phyloP scores from a whole-genome alignment of 2,797 vertebrate species.

The Perodicticus potto region DNA sequence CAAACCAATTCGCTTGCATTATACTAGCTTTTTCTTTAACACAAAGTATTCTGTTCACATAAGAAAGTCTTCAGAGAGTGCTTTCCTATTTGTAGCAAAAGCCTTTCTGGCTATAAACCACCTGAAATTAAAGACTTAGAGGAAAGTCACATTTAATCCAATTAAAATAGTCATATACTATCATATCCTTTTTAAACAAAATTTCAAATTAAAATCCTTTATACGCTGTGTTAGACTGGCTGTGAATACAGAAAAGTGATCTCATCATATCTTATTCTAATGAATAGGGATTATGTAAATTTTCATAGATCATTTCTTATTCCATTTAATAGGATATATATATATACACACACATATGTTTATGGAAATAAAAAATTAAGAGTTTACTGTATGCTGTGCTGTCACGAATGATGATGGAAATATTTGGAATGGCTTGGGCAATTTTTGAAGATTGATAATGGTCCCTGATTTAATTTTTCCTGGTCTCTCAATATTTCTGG shows the following conservation, averaged over 20 bases:
- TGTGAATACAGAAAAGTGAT: slow-evolving; percentile 25
- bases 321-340: neutral
- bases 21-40: slow-evolving; percentile 75
- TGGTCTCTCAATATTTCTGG: neutral
- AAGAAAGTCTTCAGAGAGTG: slow-evolving; percentile 62
- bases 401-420: neutral
- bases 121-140: slow-evolving; percentile 67
- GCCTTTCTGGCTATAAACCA: slow-evolving; percentile 40
- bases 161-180: slow-evolving; percentile 68
- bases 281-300: neutral
- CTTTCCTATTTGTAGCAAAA: slow-evolving; percentile 68
- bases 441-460: neutral
- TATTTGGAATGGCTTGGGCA: slow-evolving; percentile 35
- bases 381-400: neutral
- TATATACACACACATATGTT: neutral
- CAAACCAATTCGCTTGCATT: slow-evolving; percentile 65
- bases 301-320: neutral
- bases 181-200: slow-evolving; percentile 48
- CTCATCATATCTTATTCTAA: slow-evolving; percentile 27
- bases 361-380: neutral
- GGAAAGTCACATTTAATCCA: slow-evolving; percentile 50
- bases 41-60: slow-evolving; percentile 52
- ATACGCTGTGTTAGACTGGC: slow-evolving; percentile 11
- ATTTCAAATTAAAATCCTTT: slow-evolving; percentile 43
- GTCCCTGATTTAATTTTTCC: neutral